phyloP scores from a whole-genome alignment of 2,888 invertebrate species.

The Heterodera filipjevi region DNA sequence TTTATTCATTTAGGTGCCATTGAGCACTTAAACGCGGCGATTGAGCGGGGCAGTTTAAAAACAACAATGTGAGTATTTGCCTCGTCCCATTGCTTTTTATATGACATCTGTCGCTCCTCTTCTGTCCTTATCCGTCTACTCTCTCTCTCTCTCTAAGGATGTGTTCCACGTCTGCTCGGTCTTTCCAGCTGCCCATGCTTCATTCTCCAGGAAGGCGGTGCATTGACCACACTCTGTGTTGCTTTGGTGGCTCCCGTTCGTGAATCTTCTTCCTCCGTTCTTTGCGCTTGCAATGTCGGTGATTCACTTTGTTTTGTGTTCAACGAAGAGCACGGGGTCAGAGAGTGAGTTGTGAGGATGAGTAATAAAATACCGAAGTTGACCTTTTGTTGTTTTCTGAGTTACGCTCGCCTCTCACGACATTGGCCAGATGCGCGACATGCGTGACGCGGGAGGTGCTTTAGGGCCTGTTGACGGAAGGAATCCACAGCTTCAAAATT shows the following conservation, averaged over 20 bases:
- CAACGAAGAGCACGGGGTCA: conserved; percentile 77
- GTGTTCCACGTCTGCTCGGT: conserved; percentile 78
- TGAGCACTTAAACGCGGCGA: conserved; percentile 75
- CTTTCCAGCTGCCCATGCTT: conserved; percentile 83
- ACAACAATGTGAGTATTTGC: conserved; percentile 14
- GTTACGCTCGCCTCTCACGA: conserved; percentile 76
- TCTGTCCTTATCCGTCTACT: no score
- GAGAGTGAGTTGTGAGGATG: conserved; percentile 70
- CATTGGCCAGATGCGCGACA: conserved; percentile 80
- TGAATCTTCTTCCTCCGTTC: conserved; percentile 67
- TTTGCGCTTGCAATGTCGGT: conserved; percentile 86
- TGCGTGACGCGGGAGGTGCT: conserved; percentile 85
- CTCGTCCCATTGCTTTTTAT: neutral
- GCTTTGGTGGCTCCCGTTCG: conserved; percentile 73
- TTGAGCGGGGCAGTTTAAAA: conserved; percentile 37
- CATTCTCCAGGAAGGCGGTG: conserved; percentile 80
- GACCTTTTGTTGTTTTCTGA: neutral
- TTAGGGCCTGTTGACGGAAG: conserved; percentile 83
- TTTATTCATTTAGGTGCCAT: conserved; percentile 72
- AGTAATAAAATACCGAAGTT: neutral
- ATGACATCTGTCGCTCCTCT: neutral
- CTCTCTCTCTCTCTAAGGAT: conserved; percentile 69
- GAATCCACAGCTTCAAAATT: conserved; percentile 83
- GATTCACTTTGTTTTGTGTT: conserved; percentile 87
- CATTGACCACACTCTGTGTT: conserved; percentile 82